phyloP scores from a whole-genome alignment of 2,888 invertebrate genomes.

The Drosophila algonquin region DNA sequence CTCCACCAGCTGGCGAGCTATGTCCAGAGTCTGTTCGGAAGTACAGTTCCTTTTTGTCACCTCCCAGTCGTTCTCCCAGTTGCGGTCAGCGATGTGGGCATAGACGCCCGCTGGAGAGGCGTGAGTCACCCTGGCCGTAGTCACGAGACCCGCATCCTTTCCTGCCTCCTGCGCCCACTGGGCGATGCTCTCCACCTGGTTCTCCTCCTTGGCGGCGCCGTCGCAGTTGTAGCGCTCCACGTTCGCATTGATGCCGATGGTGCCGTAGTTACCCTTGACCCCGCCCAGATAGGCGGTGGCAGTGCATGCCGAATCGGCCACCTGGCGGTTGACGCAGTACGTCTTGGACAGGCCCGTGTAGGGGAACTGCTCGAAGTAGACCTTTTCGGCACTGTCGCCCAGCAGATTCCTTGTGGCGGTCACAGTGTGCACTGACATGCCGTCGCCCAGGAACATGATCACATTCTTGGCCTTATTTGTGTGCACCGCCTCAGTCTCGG shows the following conservation, averaged over 20 bases:
- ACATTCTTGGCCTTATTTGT: conserved; percentile 85
- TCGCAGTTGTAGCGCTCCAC: conserved; percentile 88
- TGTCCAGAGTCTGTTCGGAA: conserved; percentile 87
- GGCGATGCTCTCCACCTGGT: conserved; percentile 88
- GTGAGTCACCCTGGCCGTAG: conserved; percentile 91
- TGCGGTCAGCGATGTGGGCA: conserved; percentile 88
- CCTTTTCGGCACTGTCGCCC: conserved; percentile 87
- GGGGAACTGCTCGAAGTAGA: conserved; percentile 88
- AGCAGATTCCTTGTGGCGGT: conserved; percentile 87
- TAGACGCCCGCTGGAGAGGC: conserved; percentile 91
- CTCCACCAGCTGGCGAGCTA: conserved; percentile 89
- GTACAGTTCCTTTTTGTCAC: conserved; percentile 84
- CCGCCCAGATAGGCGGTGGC: conserved; percentile 92
- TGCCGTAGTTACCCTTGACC: conserved; percentile 90
- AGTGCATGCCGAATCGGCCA: conserved; percentile 93
- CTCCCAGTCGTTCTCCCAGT: conserved; percentile 89
- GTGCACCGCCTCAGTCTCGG: conserved; percentile 54
- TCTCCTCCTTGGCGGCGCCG: conserved; percentile 85
- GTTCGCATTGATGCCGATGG: conserved; percentile 89
- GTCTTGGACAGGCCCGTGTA: conserved; percentile 86
- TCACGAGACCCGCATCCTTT: conserved; percentile 88
- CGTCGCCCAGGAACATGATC: conserved; percentile 90
- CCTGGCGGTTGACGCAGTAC: conserved; percentile 90
- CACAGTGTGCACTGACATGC: conserved; percentile 90
- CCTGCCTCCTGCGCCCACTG: conserved; percentile 89